These are phyloP conservation scores for Mythimna vitellina DNA, from an alignment of 2,888 invertebrate genomes.

Conservation along the genomic window DNA sequence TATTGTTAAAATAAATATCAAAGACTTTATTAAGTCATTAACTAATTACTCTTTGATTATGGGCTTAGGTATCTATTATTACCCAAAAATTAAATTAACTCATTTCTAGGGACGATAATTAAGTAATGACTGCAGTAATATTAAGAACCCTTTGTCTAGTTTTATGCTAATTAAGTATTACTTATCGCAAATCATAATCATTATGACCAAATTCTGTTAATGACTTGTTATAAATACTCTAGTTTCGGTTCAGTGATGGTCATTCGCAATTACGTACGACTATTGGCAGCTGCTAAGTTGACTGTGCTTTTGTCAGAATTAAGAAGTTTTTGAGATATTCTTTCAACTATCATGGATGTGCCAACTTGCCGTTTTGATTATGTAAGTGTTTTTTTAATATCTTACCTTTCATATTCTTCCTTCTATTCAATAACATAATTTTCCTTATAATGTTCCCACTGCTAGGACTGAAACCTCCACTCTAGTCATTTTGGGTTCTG, in stretches of 20 bases:
- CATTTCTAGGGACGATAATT: conserved; percentile 15
- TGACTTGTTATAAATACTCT: conserved; percentile 36
- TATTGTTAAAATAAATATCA: background rate
- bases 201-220: conserved; percentile 15
- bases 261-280: conserved; percentile 5
- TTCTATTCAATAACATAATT: no score
- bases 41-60: conserved; percentile 38
- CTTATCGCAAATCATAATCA: background rate
- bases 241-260: background rate
- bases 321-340: background rate
- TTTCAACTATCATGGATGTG: conserved; percentile 14
- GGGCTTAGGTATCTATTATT: background rate
- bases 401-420: background rate
- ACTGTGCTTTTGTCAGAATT: background rate
- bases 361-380: conserved; percentile 52
- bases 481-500: no score
- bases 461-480: no score
- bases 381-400: conserved; percentile 44
- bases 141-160: background rate
- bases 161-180: background rate
- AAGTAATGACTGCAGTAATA: background rate
- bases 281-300: no score
- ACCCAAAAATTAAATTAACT: background rate
- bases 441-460: no score
- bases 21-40: conserved; percentile 12